These are phyloP conservation scores for Eleginops maclovinus DNA, from an alignment of 2,113 vertebrate species.

Conservation along the genomic window DNA sequence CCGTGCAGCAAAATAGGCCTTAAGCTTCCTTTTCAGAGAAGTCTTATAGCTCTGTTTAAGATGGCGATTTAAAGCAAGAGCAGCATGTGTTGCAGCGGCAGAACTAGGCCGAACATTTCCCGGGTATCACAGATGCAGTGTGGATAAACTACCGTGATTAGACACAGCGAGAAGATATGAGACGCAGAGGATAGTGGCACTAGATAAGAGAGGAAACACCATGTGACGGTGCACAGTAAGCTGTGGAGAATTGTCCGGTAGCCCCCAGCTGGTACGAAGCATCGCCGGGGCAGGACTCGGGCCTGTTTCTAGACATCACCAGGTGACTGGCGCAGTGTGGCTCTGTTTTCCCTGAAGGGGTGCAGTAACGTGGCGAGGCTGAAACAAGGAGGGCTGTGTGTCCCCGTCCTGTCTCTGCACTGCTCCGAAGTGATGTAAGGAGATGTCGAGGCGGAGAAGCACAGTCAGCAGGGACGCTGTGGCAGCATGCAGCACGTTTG, in stretches of 20 bases:
- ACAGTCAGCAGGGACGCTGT: slow-evolving; percentile 1
- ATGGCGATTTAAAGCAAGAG: slow-evolving; percentile 5
- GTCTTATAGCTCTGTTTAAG: slow-evolving; percentile 4
- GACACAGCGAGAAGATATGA: slow-evolving; percentile 36
- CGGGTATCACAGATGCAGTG: slow-evolving; percentile 50
- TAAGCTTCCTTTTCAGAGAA: not conserved
- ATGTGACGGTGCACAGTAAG: slow-evolving; percentile 49
- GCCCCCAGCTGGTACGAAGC: slow-evolving; percentile 53
- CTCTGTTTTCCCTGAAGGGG: slow-evolving; percentile 26
- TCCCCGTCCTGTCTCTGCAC: slow-evolving; percentile 42
- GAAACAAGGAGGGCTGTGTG: slow-evolving; percentile 61
- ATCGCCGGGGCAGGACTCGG: slow-evolving; percentile 23
- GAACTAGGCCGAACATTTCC: slow-evolving; percentile 63
- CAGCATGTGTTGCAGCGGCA: slow-evolving; percentile 26
- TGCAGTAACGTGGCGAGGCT: slow-evolving; percentile 7
- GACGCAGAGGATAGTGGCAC: slow-evolving; percentile 37
- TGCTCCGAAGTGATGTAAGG: slow-evolving; percentile 46
- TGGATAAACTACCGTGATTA: slow-evolving; percentile 56
- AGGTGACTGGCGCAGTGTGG: slow-evolving; percentile 15
- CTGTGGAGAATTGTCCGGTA: slow-evolving; percentile 3
- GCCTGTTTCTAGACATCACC: slow-evolving; percentile 35
- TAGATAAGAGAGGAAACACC: slow-evolving; percentile 38
- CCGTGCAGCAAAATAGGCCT: not conserved
- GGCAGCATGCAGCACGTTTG: not conserved
- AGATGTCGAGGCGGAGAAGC: slow-evolving; percentile 12